Conservation (phyloP, 1,140 invertebrate species). For the Nebria ingens region DNA sequence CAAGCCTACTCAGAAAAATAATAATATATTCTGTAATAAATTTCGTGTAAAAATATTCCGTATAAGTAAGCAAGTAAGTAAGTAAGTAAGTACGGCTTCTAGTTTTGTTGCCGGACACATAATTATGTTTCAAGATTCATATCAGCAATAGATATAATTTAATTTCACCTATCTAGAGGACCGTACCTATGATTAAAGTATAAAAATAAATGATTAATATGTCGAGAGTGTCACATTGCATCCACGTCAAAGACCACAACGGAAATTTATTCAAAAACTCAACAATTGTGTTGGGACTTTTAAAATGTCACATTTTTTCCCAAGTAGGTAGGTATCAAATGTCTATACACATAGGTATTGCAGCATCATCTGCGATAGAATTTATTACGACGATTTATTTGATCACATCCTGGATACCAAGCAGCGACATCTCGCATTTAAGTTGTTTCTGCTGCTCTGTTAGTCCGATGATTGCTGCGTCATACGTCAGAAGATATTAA, state of each 20-base stretch:
- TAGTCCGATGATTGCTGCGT: neutral
- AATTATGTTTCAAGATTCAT: neutral
- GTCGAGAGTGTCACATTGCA: neutral
- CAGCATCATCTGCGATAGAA: no score
- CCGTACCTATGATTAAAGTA: neutral
- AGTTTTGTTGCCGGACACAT: neutral
- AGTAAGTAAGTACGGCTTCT: neutral
- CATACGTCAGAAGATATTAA: no score
- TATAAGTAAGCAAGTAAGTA: no score
- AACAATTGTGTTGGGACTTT: no score
- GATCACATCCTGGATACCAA: neutral
- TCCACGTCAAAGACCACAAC: neutral
- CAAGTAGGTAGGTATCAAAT: conserved; percentile 2
- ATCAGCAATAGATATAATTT: neutral
- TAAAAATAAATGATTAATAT: neutral
- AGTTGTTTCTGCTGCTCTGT: neutral
- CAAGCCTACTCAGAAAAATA: no score
- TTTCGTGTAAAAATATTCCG: no score
- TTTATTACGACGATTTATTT: conserved; percentile 5
- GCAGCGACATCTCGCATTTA: neutral
- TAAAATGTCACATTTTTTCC: neutral
- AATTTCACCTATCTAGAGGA: neutral
- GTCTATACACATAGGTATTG: neutral
- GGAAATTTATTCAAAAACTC: neutral
- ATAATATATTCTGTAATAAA: no score